Percentiles rank a stretch among this genome's conserved stretches.
Conservation (phyloP, 2,113 vertebrate genomes). For the Pollimyrus isidori region DNA sequence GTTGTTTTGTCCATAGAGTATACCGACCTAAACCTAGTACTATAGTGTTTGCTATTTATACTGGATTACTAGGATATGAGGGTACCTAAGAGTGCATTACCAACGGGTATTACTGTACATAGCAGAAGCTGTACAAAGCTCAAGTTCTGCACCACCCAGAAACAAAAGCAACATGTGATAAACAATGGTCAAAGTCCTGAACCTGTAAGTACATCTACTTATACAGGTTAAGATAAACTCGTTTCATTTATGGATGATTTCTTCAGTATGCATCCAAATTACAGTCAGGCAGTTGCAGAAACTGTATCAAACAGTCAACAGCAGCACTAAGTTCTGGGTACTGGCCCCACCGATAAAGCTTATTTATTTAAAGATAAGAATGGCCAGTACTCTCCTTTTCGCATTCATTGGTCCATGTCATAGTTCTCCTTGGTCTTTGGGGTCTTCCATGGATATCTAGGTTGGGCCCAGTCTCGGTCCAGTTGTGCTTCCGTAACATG, state of each 20-base stretch:
- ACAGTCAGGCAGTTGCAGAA: neutral
- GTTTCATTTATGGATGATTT: neutral
- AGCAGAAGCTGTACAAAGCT: constrained; percentile 28
- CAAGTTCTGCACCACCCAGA: constrained; percentile 31
- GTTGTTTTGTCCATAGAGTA: constrained; percentile 26
- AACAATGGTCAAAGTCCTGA: constrained; percentile 21
- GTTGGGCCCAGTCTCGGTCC: neutral
- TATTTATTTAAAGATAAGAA: neutral
- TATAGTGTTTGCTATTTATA: constrained; percentile 30
- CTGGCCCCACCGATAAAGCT: constrained; percentile 1
- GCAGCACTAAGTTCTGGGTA: neutral
- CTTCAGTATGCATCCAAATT: neutral
- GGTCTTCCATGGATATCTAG: neutral
- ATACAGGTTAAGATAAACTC: neutral
- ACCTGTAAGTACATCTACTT: neutral
- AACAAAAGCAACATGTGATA: constrained; percentile 20
- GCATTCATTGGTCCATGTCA: neutral
- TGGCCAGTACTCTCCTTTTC: neutral
- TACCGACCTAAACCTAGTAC: constrained; percentile 24
- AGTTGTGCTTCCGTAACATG: neutral
- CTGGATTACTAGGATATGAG: constrained; percentile 27
- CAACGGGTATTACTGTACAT: constrained; percentile 20
- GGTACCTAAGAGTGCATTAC: constrained; percentile 19
- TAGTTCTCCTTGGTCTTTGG: neutral
- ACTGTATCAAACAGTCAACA: neutral